Evolutionary conservation across 1,140 invertebrate species (phyloP).

Genomic region (Manduca sexta): DNA sequence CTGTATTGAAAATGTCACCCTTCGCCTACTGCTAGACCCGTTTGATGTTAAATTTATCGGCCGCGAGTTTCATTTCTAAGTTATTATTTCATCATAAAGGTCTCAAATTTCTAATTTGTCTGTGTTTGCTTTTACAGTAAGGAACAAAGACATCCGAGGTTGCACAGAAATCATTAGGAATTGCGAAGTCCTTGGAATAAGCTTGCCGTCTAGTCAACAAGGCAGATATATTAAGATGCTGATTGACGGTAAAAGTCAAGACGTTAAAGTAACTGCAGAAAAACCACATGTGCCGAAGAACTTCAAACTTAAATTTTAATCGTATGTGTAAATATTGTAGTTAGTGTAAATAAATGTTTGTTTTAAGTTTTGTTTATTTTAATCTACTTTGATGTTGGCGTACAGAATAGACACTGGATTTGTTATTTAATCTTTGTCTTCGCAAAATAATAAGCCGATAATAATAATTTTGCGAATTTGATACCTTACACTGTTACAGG

Average conservation of each 20-base stretch:
- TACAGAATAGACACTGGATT: no score
- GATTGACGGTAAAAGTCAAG: slow-evolving; percentile 30
- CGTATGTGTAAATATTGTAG: not conserved
- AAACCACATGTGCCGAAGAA: slow-evolving; percentile 26
- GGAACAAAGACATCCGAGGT: slow-evolving; percentile 45
- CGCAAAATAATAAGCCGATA: no score
- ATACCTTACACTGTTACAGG: no score
- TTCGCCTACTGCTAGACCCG: no score
- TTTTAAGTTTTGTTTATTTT: not conserved
- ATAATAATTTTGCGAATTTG: no score
- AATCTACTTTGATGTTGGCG: not conserved
- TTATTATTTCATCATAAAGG: no score
- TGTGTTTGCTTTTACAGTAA: slow-evolving; percentile 44
- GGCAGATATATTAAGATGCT: slow-evolving; percentile 53
- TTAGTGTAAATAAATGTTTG: not conserved
- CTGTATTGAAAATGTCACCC: no score
- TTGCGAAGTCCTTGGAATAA: slow-evolving; percentile 45
- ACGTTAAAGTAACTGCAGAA: slow-evolving; percentile 10
- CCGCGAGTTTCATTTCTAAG: no score
- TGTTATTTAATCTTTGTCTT: no score
- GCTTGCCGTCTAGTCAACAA: slow-evolving; percentile 43
- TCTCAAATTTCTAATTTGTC: no score
- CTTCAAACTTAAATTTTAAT: slow-evolving; percentile 60
- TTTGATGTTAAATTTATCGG: no score
- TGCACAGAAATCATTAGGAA: slow-evolving; percentile 57